Evolutionary conservation across 2,113 vertebrate species (phyloP).

Genomic region (Strix aluco): DNA sequence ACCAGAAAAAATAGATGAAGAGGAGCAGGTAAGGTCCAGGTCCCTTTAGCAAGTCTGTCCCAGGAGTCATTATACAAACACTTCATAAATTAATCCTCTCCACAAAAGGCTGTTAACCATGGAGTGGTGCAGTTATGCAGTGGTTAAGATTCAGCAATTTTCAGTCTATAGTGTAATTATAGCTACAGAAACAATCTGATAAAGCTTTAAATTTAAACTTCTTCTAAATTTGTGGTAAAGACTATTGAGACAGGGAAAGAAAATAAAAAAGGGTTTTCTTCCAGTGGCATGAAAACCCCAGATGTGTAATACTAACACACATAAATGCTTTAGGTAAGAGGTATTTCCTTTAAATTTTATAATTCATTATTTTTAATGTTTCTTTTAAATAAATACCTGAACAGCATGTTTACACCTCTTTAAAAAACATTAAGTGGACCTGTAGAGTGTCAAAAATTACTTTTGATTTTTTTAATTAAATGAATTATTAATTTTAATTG

Average conservation of each 20-base stretch:
- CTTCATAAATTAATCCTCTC: accelerated
- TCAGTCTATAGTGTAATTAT: not conserved
- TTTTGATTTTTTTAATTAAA: not conserved
- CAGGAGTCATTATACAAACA: not conserved
- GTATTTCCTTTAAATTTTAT: not conserved
- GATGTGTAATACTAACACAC: accelerated
- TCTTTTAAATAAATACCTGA: not conserved
- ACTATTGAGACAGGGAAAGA: accelerated
- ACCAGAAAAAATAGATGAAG: not conserved
- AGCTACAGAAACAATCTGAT: not conserved
- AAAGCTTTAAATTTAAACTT: not conserved
- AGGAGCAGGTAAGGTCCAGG: not conserved
- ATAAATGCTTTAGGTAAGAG: not conserved
- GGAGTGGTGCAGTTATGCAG: not conserved
- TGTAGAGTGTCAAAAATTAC: not conserved
- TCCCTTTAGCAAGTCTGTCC: not conserved
- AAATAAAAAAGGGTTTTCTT: not conserved
- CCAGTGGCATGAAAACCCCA: not conserved
- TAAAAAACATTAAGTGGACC: not conserved
- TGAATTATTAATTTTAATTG: accelerated
- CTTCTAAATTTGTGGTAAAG: not conserved
- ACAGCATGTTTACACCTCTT: not conserved
- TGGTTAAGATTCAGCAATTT: not conserved
- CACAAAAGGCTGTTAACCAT: not conserved
- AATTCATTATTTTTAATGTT: accelerated